Evolutionary conservation across 1,140 invertebrate genomes (phyloP), one percentile per base, ranked within the genome.

Genomic region (Ips typographus): DNA sequence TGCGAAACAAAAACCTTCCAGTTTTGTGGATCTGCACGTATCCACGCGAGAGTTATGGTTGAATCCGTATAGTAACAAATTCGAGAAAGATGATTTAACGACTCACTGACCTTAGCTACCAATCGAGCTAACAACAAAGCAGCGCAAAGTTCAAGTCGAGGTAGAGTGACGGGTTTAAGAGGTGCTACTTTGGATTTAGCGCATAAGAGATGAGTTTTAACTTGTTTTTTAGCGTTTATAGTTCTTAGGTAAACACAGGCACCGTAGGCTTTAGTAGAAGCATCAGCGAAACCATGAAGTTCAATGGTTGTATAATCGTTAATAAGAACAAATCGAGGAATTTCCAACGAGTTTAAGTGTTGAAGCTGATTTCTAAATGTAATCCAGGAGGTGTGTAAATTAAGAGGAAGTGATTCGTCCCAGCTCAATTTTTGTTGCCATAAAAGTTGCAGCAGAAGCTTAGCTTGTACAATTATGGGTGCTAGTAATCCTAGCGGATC

Each of bases 401-500:
- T 4, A 41, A 40, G 37, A 22, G 59, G 59, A n/a, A 61, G 6
- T 60, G 2, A 2, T 22, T 68, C 42, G 42, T 68, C 57, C 65
- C 65, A 68, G 40, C 8, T 7, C 8, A 51, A 60, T 3, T 41
- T 43, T 51, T 61, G 8, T 22, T 60, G 22, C 65, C 65, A 68
- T 22, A 68, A 52, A 39, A 22, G 40, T 40, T 61, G 65, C 1
- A 68, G 40, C 5, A 68, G 4, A 1, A 68, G 38, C 39, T 68
- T 68, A 1, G 57, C 56, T 61, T 5, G 41, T 0, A 68, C 40
- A 4, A 68, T 53, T 3, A 68, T 44, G 6, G 58, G 65, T 1
- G 43, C 44, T 8, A 68, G 7, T 41, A 43, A 53, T 1, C 65
- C 57, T 8, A 60, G 37, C 47, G 65, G 65, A 7, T 68, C 65